A percentile compares a stretch with the other conserved stretches of the same genome.
phyloP scores from a whole-genome alignment of 2,888 invertebrate species.

The Zhengitettix transpicula region DNA sequence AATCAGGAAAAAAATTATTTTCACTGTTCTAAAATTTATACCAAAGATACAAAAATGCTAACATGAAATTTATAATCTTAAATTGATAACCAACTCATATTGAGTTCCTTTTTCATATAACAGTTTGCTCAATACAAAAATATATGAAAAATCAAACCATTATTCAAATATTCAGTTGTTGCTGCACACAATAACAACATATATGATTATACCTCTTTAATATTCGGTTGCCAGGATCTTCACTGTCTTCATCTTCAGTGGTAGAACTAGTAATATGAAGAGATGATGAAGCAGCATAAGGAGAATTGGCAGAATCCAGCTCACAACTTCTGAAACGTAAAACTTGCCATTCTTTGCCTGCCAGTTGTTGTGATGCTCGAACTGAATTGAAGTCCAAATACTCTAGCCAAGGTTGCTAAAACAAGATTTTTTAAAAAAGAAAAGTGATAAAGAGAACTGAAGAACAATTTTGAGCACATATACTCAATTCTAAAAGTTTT shows the following conservation, averaged over 20 bases:
- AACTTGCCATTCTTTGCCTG: conserved; percentile 36
- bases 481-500: too few species aligned
- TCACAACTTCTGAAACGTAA: conserved; percentile 28
- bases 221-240: conserved; percentile 36
- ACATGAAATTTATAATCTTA: too few species aligned
- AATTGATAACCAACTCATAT: too few species aligned
- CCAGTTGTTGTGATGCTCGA: conserved; percentile 32
- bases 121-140: too few species aligned
- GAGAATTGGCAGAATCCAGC: conserved; percentile 9
- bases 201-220: conserved; percentile 19
- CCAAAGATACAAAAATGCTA: too few species aligned
- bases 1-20: neutral
- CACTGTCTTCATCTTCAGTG: conserved; percentile 17
- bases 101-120: too few species aligned
- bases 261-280: too few species aligned
- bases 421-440: conserved; percentile 1
- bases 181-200: too few species aligned
- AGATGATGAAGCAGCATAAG: too few species aligned
- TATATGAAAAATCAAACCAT: too few species aligned
- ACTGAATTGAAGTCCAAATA: conserved; percentile 41
- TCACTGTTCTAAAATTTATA: neutral
- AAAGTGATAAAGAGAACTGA: neutral
- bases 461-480: too few species aligned
- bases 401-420: conserved; percentile 46
- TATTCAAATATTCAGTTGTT: too few species aligned